Base-by-base conservation (phyloP, 2,888 invertebrate species). In the Noctua comes region DNA sequence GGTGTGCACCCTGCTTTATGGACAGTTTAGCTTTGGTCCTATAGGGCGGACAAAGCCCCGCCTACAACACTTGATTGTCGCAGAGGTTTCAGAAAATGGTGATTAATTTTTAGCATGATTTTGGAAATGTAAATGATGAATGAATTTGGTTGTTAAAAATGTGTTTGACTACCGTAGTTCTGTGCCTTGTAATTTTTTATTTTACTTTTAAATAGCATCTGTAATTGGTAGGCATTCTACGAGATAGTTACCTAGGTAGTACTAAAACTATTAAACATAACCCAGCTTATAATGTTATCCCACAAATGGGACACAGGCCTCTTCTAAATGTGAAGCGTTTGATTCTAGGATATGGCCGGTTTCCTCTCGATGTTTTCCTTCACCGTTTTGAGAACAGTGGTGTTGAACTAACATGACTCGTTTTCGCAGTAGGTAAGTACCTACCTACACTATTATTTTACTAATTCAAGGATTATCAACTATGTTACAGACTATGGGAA, bases 1-100 rank as follows among this genome's bases (percentile, higher is more conserved):
- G 83, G 79, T 83, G 31, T 46, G 82, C 77, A 85, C 91, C 91
- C 90, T 84, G 87, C 89, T 92, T 83, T 93, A 93, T 90, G 88
- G 76, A 71, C 82, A 75, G n/a, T 66, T 46, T 62, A 81, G 70
- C 69, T 77, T 66, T 78, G 54, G 68, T 68, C 59, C 71, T 78
- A 84, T 89, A 83, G 91, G 91, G 87, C 76, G 90, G 87, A 31
- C 8, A 68, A 78, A 77, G 92, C 89, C 90, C 93, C 95, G 93
- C 95, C 95, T 90, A 90, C 91, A 87, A 90, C 86, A 83, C 88
- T 90, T 86, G 79, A 71, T 78, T 76, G 79, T 77, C 64, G 13
- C 74, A 79, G 48, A 79, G 77, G n/a, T 73, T 71, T 76, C 13
- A 48, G 43, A 74, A 70, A 64, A 64, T 73, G 11, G 5, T 40